phyloP scores from a whole-genome alignment of 2,113 vertebrate genomes.

The Chionis minor region DNA sequence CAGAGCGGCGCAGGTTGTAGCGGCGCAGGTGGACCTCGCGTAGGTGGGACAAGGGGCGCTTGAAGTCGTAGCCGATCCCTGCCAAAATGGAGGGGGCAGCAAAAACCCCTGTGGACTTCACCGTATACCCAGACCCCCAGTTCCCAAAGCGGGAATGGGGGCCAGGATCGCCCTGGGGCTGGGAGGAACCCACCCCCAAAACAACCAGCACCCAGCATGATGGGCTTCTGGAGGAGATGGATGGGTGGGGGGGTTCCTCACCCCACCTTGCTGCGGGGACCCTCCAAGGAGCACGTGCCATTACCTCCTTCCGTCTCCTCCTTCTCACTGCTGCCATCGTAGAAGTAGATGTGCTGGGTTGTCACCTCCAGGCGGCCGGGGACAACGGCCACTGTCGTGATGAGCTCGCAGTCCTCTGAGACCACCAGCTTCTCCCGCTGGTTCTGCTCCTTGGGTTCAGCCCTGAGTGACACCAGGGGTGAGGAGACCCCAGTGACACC shows the following conservation, averaged over 20 bases:
- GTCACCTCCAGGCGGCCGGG: constrained; percentile 92
- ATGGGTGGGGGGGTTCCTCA: neutral
- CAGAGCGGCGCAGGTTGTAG: constrained; percentile 95
- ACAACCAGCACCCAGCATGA: accelerated
- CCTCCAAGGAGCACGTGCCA: accelerated
- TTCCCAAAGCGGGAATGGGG: neutral
- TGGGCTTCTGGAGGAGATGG: neutral
- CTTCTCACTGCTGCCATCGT: constrained; percentile 88
- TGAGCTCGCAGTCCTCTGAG: constrained; percentile 95
- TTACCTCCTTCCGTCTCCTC: constrained; percentile 95
- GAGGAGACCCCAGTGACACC: neutral
- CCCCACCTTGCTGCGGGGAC: neutral
- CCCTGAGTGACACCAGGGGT: constrained; percentile 48
- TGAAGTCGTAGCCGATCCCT: constrained; percentile 95
- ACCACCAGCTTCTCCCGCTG: constrained; percentile 93
- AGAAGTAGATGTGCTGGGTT: constrained; percentile 95
- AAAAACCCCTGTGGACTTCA: accelerated
- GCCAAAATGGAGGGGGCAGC: neutral
- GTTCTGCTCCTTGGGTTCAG: constrained; percentile 85
- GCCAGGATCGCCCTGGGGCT: neutral
- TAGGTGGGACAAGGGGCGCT: constrained; percentile 89
- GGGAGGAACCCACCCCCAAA: neutral
- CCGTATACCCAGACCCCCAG: accelerated
- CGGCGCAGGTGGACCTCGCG: constrained; percentile 93
- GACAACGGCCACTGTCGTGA: constrained; percentile 89